Evolutionary conservation across 2,113 vertebrate species (phyloP), one percentile per base, ranked within the genome.

Genomic region (Gallinago media): DNA sequence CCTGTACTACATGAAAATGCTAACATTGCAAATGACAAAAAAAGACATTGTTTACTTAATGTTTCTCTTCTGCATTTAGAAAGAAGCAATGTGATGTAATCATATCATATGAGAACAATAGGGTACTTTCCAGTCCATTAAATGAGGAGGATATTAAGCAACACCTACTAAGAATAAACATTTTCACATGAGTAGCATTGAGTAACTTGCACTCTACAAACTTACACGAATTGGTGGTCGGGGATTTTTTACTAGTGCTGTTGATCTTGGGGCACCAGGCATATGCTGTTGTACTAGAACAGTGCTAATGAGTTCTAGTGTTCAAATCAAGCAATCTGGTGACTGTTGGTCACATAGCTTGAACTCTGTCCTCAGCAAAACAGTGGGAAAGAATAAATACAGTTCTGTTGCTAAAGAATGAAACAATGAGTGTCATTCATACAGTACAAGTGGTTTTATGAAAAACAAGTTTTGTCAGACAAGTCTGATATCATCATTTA

Each of bases 21-120:
- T 88, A 54, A 50, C 58, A 42, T 8, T 68, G 59, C 20, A 88
- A 71, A 55, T 80, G 11, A 38, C 32, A 49, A 52, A 62, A 25
- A 25, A 56, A 36, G 22, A 12, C 6, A 31, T 2, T 34, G 75
- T 88, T 75, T 26, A 67, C 49, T 89, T 82, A 85, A 27, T 77
- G 31, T 87, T 94, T 66, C 66, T 89, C 34, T 95, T 97, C 78
- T 92, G 71, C 38, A 44, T 92, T 94, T 85, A 79, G 40, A 70
- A 82, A 85, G 36, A 88, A 91, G 17, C 8, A 58, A 34, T 0
- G 0, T 76, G 50, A 74, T 85, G 32, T 83, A 68, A 79, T 92
- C 29, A 6, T 68, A 79, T 75, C 52, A 66, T 82, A 54, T 62
- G 72, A 92, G 55, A 85, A 77, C 63, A 82, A 15, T 38, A 21